Evolutionary conservation across 1,140 invertebrate genomes (phyloP), one percentile per base, ranked within the genome.

Genomic region (Pogonomyrmex californicus): DNA sequence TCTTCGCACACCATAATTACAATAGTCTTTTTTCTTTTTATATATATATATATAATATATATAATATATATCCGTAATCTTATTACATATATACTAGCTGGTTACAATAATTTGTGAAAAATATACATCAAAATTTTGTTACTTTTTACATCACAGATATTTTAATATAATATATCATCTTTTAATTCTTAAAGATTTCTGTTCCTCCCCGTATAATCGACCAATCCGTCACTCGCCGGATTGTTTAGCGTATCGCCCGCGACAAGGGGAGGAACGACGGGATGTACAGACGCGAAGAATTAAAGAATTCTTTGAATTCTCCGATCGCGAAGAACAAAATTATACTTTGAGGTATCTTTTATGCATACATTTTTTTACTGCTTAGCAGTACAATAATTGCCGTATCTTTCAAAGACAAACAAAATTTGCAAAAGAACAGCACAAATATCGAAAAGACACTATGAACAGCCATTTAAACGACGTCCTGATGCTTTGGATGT

Each of bases 61-160:
- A 70, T 81, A 54, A 54, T 79, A 82, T 82, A 82, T 91, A 92
- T 91, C 86, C 88, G 90, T 95, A 94, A 93, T 92, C 93, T 94
- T 94, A 95, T 92, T 83, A 95, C 92, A 93, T 94, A 95, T 95
- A 95, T 93, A 95, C 93, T 95, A 94, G 93, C 92, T 94, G 94
- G 93, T 95, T 95, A 95, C 93, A 93, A 95, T 95, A 95, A 95
- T 92, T 95, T 95, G 94, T 95, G 95, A 95, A 95, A 95, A 95
- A 95, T 95, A 95, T 95, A 95, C 95, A 95, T 95, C 93, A 94
- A 95, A 95, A 95, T 95, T 95, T 95, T 95, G 94, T 95, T 95
- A 95, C 92, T 95, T 95, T 95, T 94, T 95, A 95, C 94, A 95
- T 95, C 95, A 95, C 95, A 95, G 95, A 95, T 95, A 95, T 95